These are phyloP conservation scores for Platorchestia sp. DNA, from an alignment of 1,140 invertebrate species.

Conservation along the genomic window DNA sequence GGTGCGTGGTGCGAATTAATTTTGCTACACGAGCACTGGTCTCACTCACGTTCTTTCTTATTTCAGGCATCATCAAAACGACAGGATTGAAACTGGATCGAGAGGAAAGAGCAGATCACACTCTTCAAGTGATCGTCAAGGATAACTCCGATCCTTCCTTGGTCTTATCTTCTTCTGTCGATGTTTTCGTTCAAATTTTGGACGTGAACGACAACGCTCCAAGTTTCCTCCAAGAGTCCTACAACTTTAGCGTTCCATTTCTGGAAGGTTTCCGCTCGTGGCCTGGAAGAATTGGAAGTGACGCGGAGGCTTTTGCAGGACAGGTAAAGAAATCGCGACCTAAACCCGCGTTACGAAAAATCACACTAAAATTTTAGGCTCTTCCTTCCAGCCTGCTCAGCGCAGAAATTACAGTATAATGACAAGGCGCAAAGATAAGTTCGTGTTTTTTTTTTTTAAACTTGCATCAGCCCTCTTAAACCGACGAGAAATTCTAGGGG, in stretches of 20 bases:
- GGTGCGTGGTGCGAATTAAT: not conserved
- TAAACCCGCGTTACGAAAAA: not conserved
- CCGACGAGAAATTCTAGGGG: not conserved
- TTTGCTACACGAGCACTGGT: not conserved
- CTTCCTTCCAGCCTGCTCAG: not conserved
- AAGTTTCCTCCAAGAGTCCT: constrained; percentile 74
- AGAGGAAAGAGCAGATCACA: constrained; percentile 1
- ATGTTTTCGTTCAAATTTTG: constrained; percentile 82
- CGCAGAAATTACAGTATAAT: not conserved
- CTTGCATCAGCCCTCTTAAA: not conserved
- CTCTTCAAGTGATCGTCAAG: not conserved
- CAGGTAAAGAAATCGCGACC: constrained; percentile 26
- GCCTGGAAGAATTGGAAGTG: not conserved
- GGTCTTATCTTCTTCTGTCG: constrained; percentile 76
- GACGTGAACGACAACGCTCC: constrained; percentile 91
- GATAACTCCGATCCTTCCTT: constrained; percentile 11
- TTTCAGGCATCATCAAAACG: not conserved
- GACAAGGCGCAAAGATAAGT: not conserved
- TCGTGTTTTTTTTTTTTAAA: not conserved
- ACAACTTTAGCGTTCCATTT: constrained; percentile 82
- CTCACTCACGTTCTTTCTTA: not conserved
- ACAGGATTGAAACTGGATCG: constrained; percentile 13
- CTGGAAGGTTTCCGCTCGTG: constrained; percentile 52
- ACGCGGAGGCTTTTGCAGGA: constrained; percentile 22
- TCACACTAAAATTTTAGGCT: not conserved